Conservation (phyloP, 2,888 invertebrate species). For the Ormyrus labotus region DNA sequence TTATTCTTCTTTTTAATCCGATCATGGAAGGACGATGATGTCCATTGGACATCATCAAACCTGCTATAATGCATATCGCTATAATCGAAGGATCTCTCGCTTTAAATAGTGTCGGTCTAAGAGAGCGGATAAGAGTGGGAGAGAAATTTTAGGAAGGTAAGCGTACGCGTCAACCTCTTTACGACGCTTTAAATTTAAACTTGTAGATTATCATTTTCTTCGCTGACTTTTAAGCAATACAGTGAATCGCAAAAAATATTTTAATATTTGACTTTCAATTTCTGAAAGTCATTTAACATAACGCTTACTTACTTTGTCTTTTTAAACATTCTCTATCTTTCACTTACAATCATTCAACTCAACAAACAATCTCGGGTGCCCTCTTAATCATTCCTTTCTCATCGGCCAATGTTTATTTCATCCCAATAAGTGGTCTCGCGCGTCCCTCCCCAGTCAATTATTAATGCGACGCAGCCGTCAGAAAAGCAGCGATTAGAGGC, state of each 20-base stretch:
- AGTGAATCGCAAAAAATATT: too few species aligned
- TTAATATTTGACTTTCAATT: too few species aligned
- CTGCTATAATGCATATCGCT: constrained; percentile 69
- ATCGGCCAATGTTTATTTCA: constrained; percentile 44
- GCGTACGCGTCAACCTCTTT: neutral
- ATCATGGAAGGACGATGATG: constrained; percentile 61
- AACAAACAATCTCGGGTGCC: too few species aligned
- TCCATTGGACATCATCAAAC: neutral
- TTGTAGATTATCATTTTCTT: too few species aligned
- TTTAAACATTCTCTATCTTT: too few species aligned
- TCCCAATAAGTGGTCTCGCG: constrained; percentile 30
- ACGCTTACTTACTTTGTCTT: too few species aligned
- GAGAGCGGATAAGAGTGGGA: too few species aligned
- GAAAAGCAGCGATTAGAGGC: constrained; percentile 28
- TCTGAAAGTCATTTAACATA: too few species aligned
- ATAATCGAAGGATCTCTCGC: constrained; percentile 68
- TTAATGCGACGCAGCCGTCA: constrained; percentile 56
- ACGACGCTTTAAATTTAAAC: too few species aligned
- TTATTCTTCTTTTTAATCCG: too few species aligned
- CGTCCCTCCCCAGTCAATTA: constrained; percentile 61
- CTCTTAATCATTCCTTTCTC: neutral
- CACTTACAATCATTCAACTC: too few species aligned
- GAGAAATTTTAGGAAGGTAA: neutral
- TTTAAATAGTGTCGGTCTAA: constrained; percentile 63
- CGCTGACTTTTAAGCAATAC: too few species aligned